Percentiles rank a stretch among this genome's conserved stretches.
Conservation (phyloP, 1,140 invertebrate species). For the Pectinophora gossypiella region DNA sequence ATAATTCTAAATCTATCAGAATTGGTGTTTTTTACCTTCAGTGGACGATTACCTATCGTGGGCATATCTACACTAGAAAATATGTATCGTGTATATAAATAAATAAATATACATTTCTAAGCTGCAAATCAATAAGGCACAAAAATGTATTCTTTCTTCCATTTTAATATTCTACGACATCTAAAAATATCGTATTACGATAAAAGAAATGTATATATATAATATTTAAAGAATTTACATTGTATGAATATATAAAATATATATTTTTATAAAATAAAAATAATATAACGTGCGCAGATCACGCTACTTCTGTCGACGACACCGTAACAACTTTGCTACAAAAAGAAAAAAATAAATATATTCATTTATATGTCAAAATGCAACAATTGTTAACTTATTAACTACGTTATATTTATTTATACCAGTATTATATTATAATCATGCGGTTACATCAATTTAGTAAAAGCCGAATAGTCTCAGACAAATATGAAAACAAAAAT, state of each 20-base stretch:
- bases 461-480: neutral
- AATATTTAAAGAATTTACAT: conserved; percentile 7
- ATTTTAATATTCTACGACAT: too few species aligned
- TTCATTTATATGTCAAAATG: conserved; percentile 13
- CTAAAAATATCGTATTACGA: too few species aligned
- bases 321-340: conserved; percentile 29
- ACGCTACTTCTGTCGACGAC: conserved; percentile 22
- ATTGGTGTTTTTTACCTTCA: conserved; percentile 68
- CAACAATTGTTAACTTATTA: too few species aligned
- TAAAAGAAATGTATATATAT: too few species aligned
- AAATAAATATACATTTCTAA: conserved; percentile 9
- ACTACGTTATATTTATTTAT: conserved; percentile 9
- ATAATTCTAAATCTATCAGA: conserved; percentile 34
- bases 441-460: neutral
- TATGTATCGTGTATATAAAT: conserved; percentile 13
- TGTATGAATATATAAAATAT: conserved; percentile 5
- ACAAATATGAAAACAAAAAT: neutral
- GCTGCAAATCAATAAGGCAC: conserved; percentile 23
- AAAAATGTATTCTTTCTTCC: too few species aligned
- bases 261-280: conserved; percentile 2
- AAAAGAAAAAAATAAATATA: conserved; percentile 26
- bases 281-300: neutral
- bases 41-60: conserved; percentile 58
- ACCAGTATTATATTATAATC: neutral
- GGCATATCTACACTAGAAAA: conserved; percentile 33